phyloP scores from a whole-genome alignment of 2,797 vertebrate species.

The Pelobates cultripes region DNA sequence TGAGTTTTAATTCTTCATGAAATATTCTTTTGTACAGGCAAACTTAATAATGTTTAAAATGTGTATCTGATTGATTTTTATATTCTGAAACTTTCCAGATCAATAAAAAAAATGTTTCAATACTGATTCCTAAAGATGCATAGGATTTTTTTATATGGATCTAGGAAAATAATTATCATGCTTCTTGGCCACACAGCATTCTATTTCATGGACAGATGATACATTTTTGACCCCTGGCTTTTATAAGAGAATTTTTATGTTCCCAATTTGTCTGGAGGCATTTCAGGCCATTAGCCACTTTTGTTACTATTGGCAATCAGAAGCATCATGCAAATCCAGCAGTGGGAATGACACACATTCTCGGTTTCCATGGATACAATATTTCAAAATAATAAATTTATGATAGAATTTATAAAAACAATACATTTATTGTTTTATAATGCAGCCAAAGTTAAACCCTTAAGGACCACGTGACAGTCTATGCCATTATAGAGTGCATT shows the following conservation, averaged over 20 bases:
- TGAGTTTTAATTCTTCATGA: no score
- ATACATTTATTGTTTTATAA: no score
- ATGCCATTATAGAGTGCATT: no score
- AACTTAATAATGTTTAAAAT: no score
- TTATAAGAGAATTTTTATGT: not conserved
- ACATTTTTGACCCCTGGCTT: not conserved
- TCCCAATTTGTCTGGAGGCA: not conserved
- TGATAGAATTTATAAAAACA: no score
- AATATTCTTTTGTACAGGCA: no score
- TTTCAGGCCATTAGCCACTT: conserved; percentile 2
- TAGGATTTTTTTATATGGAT: not conserved
- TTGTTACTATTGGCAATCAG: not conserved
- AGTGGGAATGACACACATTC: not conserved
- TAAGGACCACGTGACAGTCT: no score
- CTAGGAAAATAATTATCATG: not conserved
- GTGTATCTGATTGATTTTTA: no score
- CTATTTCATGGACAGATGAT: not conserved
- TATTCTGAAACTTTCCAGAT: no score
- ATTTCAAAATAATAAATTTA: not conserved
- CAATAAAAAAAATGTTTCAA: no score
- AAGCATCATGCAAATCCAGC: not conserved
- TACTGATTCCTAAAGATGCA: not conserved
- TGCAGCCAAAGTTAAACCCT: no score
- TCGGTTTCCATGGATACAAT: not conserved
- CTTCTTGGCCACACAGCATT: not conserved